Percentiles rank a stretch among this genome's conserved stretches.
These are phyloP conservation scores for Oreocharis arfaki DNA, from an alignment of 2,113 vertebrate species.

Conservation along the genomic window DNA sequence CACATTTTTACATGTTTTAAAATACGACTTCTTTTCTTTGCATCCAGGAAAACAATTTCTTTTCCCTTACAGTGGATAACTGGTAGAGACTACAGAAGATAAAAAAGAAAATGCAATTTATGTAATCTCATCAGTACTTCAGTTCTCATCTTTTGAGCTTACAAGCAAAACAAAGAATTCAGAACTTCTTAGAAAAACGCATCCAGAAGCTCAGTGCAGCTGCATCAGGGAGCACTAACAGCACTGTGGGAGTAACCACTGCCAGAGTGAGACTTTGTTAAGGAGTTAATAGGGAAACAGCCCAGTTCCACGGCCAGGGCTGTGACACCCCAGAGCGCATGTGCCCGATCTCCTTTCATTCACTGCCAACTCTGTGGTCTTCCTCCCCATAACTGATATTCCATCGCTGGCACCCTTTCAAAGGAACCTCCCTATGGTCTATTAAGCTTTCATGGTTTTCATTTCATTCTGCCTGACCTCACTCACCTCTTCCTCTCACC, in stretches of 20 bases:
- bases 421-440: slow-evolving; percentile 16
- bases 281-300: not conserved
- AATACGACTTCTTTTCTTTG: not conserved
- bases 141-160: not conserved
- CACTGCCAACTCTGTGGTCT: not conserved
- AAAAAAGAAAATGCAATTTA: not conserved
- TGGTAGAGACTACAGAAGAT: not conserved
- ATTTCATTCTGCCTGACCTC: slow-evolving; percentile 31
- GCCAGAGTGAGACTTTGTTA: not conserved
- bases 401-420: not conserved
- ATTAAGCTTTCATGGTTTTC: slow-evolving; percentile 27
- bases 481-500: slow-evolving; percentile 1
- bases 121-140: not conserved
- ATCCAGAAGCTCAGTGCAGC: not conserved
- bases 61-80: not conserved
- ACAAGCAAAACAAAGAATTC: not conserved
- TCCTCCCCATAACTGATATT: not conserved
- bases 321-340: fast-evolving
- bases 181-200: not conserved
- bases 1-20: not conserved
- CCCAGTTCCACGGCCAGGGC: not conserved
- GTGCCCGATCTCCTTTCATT: not conserved
- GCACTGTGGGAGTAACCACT: not conserved
- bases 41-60: not conserved
- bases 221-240: not conserved